These are phyloP conservation scores for Nemapogon koenigi DNA, from an alignment of 2,888 invertebrate species.

Conservation along the genomic window DNA sequence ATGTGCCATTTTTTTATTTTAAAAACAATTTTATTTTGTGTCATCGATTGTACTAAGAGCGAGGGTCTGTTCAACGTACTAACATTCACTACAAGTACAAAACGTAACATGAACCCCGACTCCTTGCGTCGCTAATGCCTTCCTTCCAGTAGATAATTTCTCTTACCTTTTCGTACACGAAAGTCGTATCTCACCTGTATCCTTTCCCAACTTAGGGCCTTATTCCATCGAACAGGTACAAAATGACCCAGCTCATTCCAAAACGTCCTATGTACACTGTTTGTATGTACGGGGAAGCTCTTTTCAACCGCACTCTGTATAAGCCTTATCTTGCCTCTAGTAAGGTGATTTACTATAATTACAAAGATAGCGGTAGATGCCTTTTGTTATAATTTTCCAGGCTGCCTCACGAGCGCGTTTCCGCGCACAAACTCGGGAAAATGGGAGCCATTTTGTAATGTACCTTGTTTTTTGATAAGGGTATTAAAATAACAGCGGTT, in stretches of 20 bases:
- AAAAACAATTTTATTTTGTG: constrained; percentile 33
- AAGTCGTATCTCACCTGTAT: too few relatives aligned
- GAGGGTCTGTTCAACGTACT: constrained; percentile 56
- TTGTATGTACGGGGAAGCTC: constrained; percentile 26
- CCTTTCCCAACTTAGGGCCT: too few relatives aligned
- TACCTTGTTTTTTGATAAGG: constrained; percentile 65
- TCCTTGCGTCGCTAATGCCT: constrained; percentile 24
- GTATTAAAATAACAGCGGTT: constrained; percentile 42
- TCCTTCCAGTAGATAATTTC: constrained; percentile 19
- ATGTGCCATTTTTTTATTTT: too few relatives aligned
- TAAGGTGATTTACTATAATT: constrained; percentile 49
- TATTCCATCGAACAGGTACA: too few relatives aligned
- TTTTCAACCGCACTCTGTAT: constrained; percentile 35
- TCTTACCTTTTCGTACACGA: too few relatives aligned
- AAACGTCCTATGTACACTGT: constrained; percentile 35
- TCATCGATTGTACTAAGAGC: constrained; percentile 42
- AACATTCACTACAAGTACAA: constrained; percentile 26
- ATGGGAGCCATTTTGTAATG: constrained; percentile 62
- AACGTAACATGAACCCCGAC: constrained; percentile 31
- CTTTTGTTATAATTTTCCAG: constrained; percentile 66
- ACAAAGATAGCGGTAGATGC: constrained; percentile 66
- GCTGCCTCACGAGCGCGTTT: constrained; percentile 55
- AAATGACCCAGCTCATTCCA: too few relatives aligned
- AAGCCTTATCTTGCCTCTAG: constrained; percentile 60
- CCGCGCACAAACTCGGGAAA: constrained; percentile 55